Conservation (phyloP, 2,797 vertebrate species). For the Pempheris klunzingeri region DNA sequence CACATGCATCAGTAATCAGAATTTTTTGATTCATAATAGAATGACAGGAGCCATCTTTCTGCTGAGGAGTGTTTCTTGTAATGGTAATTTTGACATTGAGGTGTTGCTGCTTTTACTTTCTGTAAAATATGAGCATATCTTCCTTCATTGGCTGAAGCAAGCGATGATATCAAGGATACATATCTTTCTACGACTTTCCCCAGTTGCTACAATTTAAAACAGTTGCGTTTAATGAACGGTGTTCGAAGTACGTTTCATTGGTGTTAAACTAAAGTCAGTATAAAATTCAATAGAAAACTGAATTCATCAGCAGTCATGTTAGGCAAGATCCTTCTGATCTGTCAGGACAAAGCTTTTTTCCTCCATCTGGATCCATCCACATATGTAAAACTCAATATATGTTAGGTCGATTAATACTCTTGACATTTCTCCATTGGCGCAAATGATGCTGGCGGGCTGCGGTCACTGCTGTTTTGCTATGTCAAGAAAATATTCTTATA, state of each 20-base stretch:
- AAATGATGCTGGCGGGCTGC: not conserved
- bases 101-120: not conserved
- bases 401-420: not conserved
- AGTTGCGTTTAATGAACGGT: not conserved
- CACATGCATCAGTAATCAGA: not conserved
- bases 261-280: not conserved
- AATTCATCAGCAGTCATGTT: not conserved
- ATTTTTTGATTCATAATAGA: not conserved
- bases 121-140: too few species aligned
- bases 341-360: not conserved
- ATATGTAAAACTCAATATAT: conserved; percentile 1
- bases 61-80: not conserved
- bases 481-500: too few species aligned
- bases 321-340: conserved; percentile 13
- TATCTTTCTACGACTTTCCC: not conserved
- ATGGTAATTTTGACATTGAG: not conserved
- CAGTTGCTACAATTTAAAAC: not conserved
- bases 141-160: not conserved
- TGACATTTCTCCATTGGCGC: not conserved
- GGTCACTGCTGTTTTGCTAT: not conserved
- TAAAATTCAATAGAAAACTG: not conserved
- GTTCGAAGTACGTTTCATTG: not conserved
- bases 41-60: not conserved
- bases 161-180: not conserved
- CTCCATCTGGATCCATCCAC: conserved; percentile 5